These are phyloP conservation scores for Gortyna flavago DNA, from an alignment of 2,888 invertebrate species.

Conservation along the genomic window DNA sequence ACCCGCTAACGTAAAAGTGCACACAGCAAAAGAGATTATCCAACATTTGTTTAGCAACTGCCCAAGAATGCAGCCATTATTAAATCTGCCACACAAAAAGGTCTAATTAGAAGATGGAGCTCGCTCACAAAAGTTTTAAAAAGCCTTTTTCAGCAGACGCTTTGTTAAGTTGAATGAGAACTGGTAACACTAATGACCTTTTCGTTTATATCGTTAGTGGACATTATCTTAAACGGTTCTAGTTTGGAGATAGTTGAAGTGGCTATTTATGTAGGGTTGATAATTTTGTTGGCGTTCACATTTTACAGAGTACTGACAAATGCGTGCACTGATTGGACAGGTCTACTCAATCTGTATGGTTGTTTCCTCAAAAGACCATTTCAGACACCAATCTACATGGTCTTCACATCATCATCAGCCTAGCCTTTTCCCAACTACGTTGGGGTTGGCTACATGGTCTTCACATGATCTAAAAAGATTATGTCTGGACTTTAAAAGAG, in stretches of 20 bases:
- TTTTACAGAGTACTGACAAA: neutral
- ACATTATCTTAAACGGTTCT: slow-evolving; percentile 56
- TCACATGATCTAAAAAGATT: neutral
- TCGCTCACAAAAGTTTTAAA: slow-evolving; percentile 47
- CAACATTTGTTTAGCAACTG: slow-evolving; percentile 67
- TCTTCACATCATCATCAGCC: neutral
- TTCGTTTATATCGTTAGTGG: slow-evolving; percentile 56
- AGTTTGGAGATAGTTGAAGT: slow-evolving; percentile 48
- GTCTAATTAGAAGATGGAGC: slow-evolving; percentile 54
- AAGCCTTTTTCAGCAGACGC: slow-evolving; percentile 40
- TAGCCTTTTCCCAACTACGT: too few species aligned
- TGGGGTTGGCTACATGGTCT: too few species aligned
- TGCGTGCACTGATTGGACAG: neutral
- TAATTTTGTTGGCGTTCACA: slow-evolving; percentile 27
- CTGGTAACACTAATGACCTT: slow-evolving; percentile 56
- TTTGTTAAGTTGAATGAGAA: slow-evolving; percentile 52
- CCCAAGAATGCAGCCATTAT: slow-evolving; percentile 60
- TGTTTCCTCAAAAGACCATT: neutral
- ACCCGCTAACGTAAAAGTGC: slow-evolving; percentile 38
- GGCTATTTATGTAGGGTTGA: slow-evolving; percentile 21
- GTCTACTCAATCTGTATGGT: neutral
- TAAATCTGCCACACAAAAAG: slow-evolving; percentile 65
- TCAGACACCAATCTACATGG: neutral
- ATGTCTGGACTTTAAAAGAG: neutral
- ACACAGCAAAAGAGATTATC: slow-evolving; percentile 65